phyloP scores from a whole-genome alignment of 1,140 invertebrate genomes.

The Papilio machaon region DNA sequence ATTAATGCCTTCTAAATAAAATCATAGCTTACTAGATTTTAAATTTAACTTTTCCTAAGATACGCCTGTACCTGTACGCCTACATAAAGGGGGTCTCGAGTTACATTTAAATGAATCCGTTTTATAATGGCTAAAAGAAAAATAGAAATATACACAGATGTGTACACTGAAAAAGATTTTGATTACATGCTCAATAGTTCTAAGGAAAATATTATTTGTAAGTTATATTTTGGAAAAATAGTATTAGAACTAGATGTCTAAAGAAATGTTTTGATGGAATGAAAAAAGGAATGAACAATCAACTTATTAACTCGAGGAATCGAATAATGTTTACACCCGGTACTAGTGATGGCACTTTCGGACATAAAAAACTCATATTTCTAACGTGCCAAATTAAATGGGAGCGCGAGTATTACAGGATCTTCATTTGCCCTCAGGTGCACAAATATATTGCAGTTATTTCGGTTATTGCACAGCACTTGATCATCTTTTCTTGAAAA shows the following conservation, averaged over 20 bases:
- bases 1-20: not conserved
- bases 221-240: constrained; percentile 45
- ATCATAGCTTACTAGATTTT: constrained; percentile 22
- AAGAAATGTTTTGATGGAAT: no score
- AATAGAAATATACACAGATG: constrained; percentile 66
- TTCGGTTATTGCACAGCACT: constrained; percentile 64
- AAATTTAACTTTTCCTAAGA: not conserved
- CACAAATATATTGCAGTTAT: constrained; percentile 61
- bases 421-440: constrained; percentile 51
- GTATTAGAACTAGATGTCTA: not conserved
- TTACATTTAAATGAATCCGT: constrained; percentile 18
- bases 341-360: not conserved
- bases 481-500: constrained; percentile 62
- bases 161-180: constrained; percentile 65
- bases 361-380: not conserved
- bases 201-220: constrained; percentile 63
- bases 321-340: no score
- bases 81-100: not conserved
- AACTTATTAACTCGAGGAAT: no score
- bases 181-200: constrained; percentile 55
- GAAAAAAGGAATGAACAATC: no score
- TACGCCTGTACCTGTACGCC: not conserved
- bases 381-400: not conserved
- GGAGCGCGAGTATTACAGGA: not conserved
- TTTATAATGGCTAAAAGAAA: constrained; percentile 67